These are phyloP conservation scores for Trididemnum clinides DNA, from an alignment of 23 tunicate species.

Conservation along the genomic window DNA sequence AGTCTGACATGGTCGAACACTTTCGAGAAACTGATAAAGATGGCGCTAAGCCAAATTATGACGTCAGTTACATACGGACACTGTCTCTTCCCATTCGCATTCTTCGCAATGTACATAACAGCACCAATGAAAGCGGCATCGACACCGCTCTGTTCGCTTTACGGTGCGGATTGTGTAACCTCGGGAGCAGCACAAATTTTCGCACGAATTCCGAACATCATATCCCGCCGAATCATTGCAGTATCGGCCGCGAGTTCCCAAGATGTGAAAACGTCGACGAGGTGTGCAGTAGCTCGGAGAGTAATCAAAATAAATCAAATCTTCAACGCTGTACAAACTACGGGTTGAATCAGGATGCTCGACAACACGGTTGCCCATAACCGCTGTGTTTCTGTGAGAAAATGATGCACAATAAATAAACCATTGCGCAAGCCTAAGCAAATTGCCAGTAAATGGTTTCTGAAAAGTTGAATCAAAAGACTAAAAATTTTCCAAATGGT, in stretches of 20 bases:
- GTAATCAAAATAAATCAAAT: constrained; percentile 31
- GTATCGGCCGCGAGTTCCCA: constrained; percentile 52
- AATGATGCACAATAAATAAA: no score
- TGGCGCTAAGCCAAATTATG: no score
- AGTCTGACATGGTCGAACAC: no score
- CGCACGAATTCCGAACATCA: constrained; percentile 34
- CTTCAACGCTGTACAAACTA: neutral
- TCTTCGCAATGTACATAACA: constrained; percentile 70
- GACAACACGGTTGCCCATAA: neutral
- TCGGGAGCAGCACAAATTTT: constrained; percentile 69
- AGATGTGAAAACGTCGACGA: constrained; percentile 4
- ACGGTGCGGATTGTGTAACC: constrained; percentile 31
- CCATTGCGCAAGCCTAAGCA: no score
- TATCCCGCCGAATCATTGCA: constrained; percentile 34
- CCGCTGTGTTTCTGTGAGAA: neutral
- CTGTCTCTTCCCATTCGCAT: constrained; percentile 42
- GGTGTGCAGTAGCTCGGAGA: constrained; percentile 59
- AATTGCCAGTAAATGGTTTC: no score
- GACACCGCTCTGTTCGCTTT: constrained; percentile 37
- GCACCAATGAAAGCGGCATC: constrained; percentile 80
- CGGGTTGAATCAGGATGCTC: neutral
- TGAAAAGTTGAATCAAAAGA: no score
- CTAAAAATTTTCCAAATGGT: no score
- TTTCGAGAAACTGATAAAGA: no score
- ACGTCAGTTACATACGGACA: constrained; percentile 61